Evolutionary conservation across 2,888 invertebrate genomes (phyloP).

Genomic region (Cyclophora albipunctata): DNA sequence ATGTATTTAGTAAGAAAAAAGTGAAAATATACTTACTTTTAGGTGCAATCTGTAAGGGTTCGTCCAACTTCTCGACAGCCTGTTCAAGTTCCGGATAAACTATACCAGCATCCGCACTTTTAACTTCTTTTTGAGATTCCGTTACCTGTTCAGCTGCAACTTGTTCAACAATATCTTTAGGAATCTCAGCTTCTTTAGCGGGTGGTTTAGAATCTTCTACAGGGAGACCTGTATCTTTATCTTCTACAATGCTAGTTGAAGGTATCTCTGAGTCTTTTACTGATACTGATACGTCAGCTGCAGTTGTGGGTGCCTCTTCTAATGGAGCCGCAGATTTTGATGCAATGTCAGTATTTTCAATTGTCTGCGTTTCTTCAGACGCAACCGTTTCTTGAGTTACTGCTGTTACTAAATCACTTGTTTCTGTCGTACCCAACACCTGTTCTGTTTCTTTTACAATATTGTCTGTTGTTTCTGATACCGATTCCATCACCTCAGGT

Average conservation of each 20-base stretch:
- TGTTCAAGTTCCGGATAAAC: too few species aligned
- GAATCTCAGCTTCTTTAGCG: too few species aligned
- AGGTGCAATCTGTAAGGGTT: not conserved
- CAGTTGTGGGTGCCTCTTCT: not conserved
- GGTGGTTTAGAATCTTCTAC: too few species aligned
- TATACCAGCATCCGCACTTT: too few species aligned
- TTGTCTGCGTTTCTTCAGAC: not conserved
- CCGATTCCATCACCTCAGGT: not conserved
- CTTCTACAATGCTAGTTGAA: too few species aligned
- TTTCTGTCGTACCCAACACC: not conserved
- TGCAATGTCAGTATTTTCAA: not conserved
- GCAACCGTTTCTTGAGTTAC: not conserved
- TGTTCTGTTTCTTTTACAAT: not conserved
- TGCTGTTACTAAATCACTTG: not conserved
- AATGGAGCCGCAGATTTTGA: not conserved
- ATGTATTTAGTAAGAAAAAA: too few species aligned
- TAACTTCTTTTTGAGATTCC: not conserved
- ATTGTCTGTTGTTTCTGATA: not conserved
- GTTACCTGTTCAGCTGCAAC: constrained; percentile 13
- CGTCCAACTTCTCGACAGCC: not conserved
- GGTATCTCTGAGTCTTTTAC: too few species aligned
- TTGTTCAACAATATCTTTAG: too few species aligned
- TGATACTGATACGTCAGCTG: too few species aligned
- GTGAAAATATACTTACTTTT: constrained; percentile 1
- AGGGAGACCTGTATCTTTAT: too few species aligned